Evolutionary conservation across 2,113 vertebrate species (phyloP).

Genomic region (Phocoena phocoena): DNA sequence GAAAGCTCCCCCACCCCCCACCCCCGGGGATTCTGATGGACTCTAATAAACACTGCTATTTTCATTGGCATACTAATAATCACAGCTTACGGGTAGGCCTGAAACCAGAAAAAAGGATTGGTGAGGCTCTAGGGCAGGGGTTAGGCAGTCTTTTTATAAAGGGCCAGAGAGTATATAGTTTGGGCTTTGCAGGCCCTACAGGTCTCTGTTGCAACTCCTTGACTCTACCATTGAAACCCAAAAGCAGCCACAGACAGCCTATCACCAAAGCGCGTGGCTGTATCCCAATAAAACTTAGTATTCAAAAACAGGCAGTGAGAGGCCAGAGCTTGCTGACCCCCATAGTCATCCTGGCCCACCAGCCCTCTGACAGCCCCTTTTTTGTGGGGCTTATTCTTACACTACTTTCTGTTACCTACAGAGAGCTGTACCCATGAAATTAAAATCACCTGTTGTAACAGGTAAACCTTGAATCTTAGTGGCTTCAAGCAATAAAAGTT

Average conservation of each 20-base stretch:
- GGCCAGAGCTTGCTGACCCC: neutral
- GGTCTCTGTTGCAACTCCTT: neutral
- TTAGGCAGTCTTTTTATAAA: neutral
- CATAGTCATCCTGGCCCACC: neutral
- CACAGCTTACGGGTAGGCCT: neutral
- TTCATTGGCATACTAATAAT: neutral
- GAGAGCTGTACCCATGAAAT: neutral
- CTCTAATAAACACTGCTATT: neutral
- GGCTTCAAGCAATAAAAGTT: neutral
- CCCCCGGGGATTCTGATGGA: neutral
- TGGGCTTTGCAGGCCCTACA: neutral
- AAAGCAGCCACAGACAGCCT: neutral
- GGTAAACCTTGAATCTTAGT: neutral
- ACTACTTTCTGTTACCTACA: neutral
- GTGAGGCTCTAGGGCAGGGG: rapidly evolving
- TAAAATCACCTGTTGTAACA: neutral
- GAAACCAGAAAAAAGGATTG: neutral
- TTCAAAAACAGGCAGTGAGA: neutral
- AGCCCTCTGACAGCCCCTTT: neutral
- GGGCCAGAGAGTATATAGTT: neutral
- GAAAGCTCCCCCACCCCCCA: neutral
- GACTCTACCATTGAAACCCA: neutral
- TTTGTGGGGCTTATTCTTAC: neutral
- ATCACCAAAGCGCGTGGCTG: neutral
- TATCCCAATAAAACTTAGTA: neutral